Evolutionary conservation across 2,113 vertebrate genomes (phyloP).

Genomic region (Electrona antarctica): DNA sequence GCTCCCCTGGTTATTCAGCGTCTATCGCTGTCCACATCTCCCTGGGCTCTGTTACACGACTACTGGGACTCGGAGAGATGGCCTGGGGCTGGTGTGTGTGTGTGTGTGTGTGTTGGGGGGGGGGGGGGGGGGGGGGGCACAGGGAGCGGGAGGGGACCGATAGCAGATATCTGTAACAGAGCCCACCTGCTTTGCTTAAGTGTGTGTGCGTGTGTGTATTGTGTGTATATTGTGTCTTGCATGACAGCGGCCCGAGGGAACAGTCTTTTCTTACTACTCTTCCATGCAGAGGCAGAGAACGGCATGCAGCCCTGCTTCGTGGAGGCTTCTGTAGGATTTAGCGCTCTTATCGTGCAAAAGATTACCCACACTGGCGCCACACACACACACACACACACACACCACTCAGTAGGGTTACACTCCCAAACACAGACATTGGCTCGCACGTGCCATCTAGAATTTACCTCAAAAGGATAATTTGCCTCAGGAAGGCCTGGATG

Average conservation of each 20-base stretch:
- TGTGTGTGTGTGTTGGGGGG: background rate
- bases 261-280: background rate
- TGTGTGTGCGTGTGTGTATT: background rate
- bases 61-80: background rate
- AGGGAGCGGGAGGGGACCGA: background rate
- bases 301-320: background rate
- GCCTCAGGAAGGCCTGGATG: too few relatives aligned
- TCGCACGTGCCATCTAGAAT: too few relatives aligned
- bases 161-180: conserved; percentile 23
- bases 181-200: conserved; percentile 35
- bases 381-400: background rate
- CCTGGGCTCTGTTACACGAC: conserved; percentile 1
- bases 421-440: too few relatives aligned
- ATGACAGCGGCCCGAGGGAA: conserved; percentile 25
- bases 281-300: background rate
- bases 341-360: background rate
- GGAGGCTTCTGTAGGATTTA: background rate
- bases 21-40: conserved; percentile 37
- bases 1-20: conserved; percentile 38
- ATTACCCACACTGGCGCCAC: background rate
- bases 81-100: background rate
- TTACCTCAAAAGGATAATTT: too few relatives aligned
- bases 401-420: background rate
- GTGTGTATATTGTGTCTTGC: background rate
- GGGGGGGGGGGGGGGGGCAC: background rate